Evolutionary conservation across 2,888 invertebrate genomes (phyloP), one percentile per base, ranked within the genome.

Genomic region (Galerucella pusilla): DNA sequence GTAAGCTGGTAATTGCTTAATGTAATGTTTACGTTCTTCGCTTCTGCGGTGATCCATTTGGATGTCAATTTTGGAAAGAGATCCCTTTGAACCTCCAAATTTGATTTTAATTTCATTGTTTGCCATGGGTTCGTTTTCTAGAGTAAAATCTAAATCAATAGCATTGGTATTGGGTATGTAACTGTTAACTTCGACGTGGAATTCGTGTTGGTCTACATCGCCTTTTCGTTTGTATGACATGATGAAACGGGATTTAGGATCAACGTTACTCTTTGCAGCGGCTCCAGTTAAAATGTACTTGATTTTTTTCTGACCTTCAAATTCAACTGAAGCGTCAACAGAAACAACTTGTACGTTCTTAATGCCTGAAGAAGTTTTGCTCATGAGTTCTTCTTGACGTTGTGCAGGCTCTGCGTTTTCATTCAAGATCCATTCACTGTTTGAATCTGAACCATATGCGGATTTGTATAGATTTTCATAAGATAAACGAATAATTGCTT

Each of bases 361-460:
- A 75, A 93, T 91, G 65, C 91, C 91, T 52, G 89, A 85, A 14
- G 89, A 87, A 9, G 89, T 91, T 76, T 90, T 90, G 71, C 90
- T 87, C 35, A 90, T 84, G 80, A 92, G 87, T 78, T 91, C 88
- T 74, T 90, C 82, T 68, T 90, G 90, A 64, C 77, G 75, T 71
- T 83, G 82, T 60, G 87, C 83, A 74, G 90, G 90, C 81, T 90
- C 88, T 0, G 73, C 79, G 52, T 81, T 75, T 67, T 90, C 87
- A 3, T 77, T 72, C 61, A 85, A 77, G 75, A 84, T 78, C 25
- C 77, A 80, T 68, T 81, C 78, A 68, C 77, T 77, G 52, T 80
- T 70, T 52, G 74, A 68, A 60, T 68, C 76, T 25, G 79, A 71
- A 4, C 59, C 67, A 14, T 69, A 25, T 71, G 45, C 45, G n/a